A percentile compares a stretch with the other conserved stretches of the same genome.
Evolutionary conservation across 2,113 vertebrate genomes (phyloP).

Genomic region (Aegithalos caudatus): DNA sequence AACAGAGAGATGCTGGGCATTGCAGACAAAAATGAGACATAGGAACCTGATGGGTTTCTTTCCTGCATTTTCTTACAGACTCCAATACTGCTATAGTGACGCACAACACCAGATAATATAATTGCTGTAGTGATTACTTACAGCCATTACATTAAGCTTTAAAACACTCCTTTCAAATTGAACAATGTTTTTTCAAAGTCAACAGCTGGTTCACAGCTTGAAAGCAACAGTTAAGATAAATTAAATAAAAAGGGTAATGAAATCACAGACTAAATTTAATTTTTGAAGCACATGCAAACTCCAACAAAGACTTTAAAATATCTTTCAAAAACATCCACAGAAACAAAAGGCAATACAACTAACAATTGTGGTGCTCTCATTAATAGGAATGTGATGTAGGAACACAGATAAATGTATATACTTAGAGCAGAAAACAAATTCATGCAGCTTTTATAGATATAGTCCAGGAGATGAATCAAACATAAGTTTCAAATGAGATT

Average conservation of each 20-base stretch:
- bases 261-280: slow-evolving; percentile 79
- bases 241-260: slow-evolving; percentile 83
- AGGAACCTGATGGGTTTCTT: not conserved
- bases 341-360: slow-evolving; percentile 58
- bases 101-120: slow-evolving; percentile 3
- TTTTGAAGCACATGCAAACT: slow-evolving; percentile 68
- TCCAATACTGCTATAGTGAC: not conserved
- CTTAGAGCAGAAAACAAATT: not conserved
- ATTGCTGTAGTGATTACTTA: slow-evolving; percentile 73
- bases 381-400: not conserved
- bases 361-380: slow-evolving; percentile 15
- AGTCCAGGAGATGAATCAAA: not conserved
- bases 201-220: slow-evolving; percentile 83
- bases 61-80: not conserved
- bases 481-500: not conserved
- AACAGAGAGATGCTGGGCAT: not conserved
- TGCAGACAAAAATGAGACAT: not conserved
- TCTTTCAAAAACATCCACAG: slow-evolving; percentile 63
- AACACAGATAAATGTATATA: not conserved
- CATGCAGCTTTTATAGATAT: not conserved
- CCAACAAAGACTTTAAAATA: slow-evolving; percentile 57
- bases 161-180: slow-evolving; percentile 76
- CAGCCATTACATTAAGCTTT: slow-evolving; percentile 73
- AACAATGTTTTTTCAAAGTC: slow-evolving; percentile 81
- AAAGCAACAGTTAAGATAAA: slow-evolving; percentile 78